Conservation (phyloP, 1,140 invertebrate species). For the Brachionus koreanus region DNA sequence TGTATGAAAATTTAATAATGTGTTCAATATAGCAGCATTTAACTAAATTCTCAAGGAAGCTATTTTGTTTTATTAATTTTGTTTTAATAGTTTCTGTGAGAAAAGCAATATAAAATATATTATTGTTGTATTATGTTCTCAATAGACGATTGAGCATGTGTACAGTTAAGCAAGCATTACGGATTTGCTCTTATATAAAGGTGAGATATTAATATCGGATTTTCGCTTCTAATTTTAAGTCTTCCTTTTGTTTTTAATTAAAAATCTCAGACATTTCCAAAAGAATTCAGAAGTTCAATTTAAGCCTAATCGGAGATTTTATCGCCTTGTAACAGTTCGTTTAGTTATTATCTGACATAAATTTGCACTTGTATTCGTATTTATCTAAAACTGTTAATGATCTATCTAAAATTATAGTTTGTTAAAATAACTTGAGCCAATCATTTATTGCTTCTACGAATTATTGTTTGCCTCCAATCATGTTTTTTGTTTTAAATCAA, state of each 20-base stretch:
- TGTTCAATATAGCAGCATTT: neutral
- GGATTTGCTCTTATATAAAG: neutral
- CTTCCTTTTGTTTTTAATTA: neutral
- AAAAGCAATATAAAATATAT: constrained; percentile 18
- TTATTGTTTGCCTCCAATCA: neutral
- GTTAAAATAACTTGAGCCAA: neutral
- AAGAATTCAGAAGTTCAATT: neutral
- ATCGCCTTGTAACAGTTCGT: neutral
- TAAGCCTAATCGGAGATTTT: neutral
- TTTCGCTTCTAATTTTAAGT: neutral
- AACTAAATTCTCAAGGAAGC: constrained; percentile 17
- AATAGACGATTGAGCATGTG: constrained; percentile 22
- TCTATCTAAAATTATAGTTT: neutral
- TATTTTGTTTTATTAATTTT: constrained; percentile 16
- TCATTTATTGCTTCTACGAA: neutral
- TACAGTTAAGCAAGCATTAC: neutral
- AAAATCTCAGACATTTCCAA: neutral
- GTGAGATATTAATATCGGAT: neutral
- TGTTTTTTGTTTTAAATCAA: neutral
- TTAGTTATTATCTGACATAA: neutral
- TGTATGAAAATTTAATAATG: neutral
- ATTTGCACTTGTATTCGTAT: neutral
- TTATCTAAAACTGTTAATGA: neutral
- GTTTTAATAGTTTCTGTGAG: constrained; percentile 24
- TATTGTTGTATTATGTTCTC: neutral